Conservation (phyloP, 2,888 invertebrate genomes). For the Lepidonotus clava region DNA sequence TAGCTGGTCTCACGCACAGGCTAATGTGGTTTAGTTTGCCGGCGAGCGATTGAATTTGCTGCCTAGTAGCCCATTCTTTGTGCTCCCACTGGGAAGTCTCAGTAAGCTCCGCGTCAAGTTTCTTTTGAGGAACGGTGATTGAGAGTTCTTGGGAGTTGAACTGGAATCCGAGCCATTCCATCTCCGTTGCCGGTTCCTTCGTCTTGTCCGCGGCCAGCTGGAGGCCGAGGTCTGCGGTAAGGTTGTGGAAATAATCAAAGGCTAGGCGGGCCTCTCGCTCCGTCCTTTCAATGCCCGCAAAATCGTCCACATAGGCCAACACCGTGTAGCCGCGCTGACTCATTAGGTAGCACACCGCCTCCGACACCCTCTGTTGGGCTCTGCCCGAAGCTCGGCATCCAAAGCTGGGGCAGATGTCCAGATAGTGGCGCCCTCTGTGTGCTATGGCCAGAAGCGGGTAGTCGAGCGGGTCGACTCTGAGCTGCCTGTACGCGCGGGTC, state of each 20-base stretch:
- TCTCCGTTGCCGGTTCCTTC: background rate
- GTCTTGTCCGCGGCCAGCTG: background rate
- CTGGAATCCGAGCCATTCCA: background rate
- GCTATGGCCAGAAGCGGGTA: background rate
- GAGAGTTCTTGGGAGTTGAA: background rate
- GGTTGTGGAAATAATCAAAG: too few relatives aligned
- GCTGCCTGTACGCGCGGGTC: background rate
- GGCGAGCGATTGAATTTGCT: background rate
- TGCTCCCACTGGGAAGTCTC: background rate
- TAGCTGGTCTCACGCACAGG: background rate
- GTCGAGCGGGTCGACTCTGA: background rate
- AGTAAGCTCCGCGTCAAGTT: background rate
- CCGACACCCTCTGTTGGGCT: background rate
- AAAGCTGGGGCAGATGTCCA: background rate
- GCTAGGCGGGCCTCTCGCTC: background rate
- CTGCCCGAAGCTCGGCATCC: background rate
- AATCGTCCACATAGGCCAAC: background rate
- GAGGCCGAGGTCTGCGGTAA: background rate
- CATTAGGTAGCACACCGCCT: background rate
- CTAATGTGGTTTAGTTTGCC: background rate
- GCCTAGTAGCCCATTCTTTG: background rate
- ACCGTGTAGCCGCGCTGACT: background rate
- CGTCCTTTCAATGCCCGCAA: background rate
- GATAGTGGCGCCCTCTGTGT: background rate
- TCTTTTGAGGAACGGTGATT: background rate